Percentiles rank a stretch among this genome's conserved stretches.
Evolutionary conservation across 2,888 invertebrate genomes (phyloP).

Genomic region (Heliconius ismenius): DNA sequence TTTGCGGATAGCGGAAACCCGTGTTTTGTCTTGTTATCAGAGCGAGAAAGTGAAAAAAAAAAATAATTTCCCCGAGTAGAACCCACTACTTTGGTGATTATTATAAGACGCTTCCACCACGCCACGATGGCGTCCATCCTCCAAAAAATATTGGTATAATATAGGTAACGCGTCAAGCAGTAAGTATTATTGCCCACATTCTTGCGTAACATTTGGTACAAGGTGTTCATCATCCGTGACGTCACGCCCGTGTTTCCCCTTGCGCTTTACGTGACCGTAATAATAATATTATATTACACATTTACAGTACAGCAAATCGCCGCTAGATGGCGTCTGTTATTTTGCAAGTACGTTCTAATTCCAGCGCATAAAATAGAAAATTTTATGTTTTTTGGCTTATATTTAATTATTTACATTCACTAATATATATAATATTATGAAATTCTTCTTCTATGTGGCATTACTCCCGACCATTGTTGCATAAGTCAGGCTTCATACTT

Average conservation of each 20-base stretch:
- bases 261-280: slow-evolving; percentile 31
- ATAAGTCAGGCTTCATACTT: too few species aligned
- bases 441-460: too few species aligned
- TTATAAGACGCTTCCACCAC: background rate
- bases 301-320: background rate
- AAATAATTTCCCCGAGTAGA: background rate
- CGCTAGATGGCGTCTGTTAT: slow-evolving; percentile 4
- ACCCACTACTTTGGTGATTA: background rate
- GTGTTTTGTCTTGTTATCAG: background rate
- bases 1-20: background rate
- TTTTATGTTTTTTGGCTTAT: too few species aligned
- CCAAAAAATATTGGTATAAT: background rate
- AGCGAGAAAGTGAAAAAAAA: background rate
- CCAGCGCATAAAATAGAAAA: background rate
- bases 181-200: slow-evolving; percentile 1
- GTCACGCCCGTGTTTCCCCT: slow-evolving; percentile 37
- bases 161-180: background rate
- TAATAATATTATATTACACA: slow-evolving; percentile 13
- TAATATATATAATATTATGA: too few species aligned
- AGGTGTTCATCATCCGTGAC: slow-evolving; percentile 36
- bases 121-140: background rate
- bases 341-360: background rate
- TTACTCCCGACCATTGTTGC: too few species aligned
- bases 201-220: slow-evolving; percentile 29
- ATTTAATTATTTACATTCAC: too few species aligned